A percentile compares a stretch with the other conserved stretches of the same genome.
Evolutionary conservation across 2,888 invertebrate species (phyloP).

Genomic region (Arctia plantaginis): DNA sequence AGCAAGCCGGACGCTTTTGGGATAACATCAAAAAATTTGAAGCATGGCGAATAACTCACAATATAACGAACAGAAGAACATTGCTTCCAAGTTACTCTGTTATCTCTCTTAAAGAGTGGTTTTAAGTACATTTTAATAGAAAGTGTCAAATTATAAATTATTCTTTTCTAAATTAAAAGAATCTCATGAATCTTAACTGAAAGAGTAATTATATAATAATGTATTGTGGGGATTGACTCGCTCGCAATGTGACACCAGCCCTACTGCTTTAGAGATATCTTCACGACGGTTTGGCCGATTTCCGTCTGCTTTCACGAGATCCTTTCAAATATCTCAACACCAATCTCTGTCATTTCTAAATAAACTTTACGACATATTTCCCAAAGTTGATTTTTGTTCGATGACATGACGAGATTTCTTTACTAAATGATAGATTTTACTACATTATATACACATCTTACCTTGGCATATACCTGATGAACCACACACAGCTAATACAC

Average conservation of each 20-base stretch:
- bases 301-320: slow-evolving; percentile 65
- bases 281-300: slow-evolving; percentile 65
- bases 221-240: slow-evolving; percentile 7
- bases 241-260: slow-evolving; percentile 26
- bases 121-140: background rate
- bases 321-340: slow-evolving; percentile 44
- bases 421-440: background rate
- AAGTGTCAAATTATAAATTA: too few relatives aligned
- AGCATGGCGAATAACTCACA: too few relatives aligned
- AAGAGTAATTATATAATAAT: too few relatives aligned
- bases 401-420: background rate
- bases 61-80: background rate
- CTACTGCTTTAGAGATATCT: slow-evolving; percentile 57
- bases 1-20: too few relatives aligned
- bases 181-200: too few relatives aligned
- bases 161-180: background rate
- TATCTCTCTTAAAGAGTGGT: background rate
- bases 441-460: background rate
- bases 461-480: background rate
- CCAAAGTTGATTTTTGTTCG: slow-evolving; percentile 22
- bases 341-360: slow-evolving; percentile 9
- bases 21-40: too few relatives aligned
- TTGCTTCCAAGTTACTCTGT: background rate
- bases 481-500: background rate
- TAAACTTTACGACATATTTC: slow-evolving; percentile 7